phyloP scores from a whole-genome alignment of 1,140 invertebrate genomes.

The Neodiprion virginianus region DNA sequence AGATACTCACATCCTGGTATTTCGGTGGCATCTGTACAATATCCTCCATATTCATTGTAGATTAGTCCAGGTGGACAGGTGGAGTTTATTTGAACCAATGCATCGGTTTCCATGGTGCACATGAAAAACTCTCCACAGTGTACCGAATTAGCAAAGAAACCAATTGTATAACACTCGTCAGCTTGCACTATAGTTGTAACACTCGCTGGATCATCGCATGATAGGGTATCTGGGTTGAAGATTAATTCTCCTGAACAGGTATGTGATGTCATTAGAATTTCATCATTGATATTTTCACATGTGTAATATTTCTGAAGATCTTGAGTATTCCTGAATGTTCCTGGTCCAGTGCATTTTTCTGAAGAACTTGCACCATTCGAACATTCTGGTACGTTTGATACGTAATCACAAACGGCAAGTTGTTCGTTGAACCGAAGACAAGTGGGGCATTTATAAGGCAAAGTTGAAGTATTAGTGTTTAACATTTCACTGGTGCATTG shows the following conservation, averaged over 20 bases:
- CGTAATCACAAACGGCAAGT: neutral
- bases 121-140: constrained; percentile 1
- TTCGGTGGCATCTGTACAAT: neutral
- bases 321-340: neutral
- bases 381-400: constrained; percentile 12
- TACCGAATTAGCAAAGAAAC: neutral
- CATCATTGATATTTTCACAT: neutral
- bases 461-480: neutral
- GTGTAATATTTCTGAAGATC: neutral
- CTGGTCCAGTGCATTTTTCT: neutral
- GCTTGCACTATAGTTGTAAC: neutral
- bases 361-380: constrained; percentile 8
- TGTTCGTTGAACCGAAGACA: constrained; percentile 8
- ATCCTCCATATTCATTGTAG: neutral
- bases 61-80: neutral
- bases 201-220: neutral
- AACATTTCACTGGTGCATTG: neutral
- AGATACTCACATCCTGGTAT: constrained; percentile 2
- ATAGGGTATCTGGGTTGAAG: neutral
- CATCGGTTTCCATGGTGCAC: neutral
- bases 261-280: neutral
- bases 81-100: neutral
- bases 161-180: neutral
- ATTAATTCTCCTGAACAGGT: neutral
- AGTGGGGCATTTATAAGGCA: neutral